Percentiles rank a stretch among this genome's conserved stretches.
Conservation (phyloP, 2,888 invertebrate genomes). For the Ecliptopera silaceata region DNA sequence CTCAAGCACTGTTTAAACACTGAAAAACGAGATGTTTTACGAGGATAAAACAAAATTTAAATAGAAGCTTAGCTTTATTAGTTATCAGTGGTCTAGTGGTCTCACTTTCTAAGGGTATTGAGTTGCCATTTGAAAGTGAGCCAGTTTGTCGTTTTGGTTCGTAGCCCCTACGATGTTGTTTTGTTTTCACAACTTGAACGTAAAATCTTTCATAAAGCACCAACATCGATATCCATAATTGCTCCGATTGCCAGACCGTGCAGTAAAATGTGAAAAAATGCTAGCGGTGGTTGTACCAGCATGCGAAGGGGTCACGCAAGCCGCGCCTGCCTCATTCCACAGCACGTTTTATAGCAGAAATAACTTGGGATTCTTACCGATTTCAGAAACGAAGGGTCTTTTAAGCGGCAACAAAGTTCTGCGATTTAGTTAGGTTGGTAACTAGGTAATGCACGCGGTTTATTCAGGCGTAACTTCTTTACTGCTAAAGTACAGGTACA, state of each 20-base stretch:
- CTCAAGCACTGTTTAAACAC: too few species aligned
- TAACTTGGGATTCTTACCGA: constrained; percentile 47
- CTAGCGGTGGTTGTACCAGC: constrained; percentile 45
- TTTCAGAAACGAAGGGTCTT: constrained; percentile 23
- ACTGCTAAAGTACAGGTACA: too few species aligned
- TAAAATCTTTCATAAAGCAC: constrained; percentile 36
- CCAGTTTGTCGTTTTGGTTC: not conserved
- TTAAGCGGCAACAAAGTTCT: constrained; percentile 6
- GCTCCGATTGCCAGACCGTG: constrained; percentile 42
- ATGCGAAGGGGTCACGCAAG: constrained; percentile 63
- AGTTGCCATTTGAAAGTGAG: not conserved
- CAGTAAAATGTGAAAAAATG: constrained; percentile 57
- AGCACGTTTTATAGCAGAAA: constrained; percentile 48
- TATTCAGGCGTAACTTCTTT: too few species aligned
- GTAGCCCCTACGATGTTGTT: not conserved
- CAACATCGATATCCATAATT: constrained; percentile 59
- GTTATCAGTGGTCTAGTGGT: too few species aligned
- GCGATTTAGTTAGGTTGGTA: not conserved
- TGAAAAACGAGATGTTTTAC: too few species aligned
- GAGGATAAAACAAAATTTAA: too few species aligned
- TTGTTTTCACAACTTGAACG: not conserved
- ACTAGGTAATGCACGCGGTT: not conserved
- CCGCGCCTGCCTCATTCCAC: constrained; percentile 49
- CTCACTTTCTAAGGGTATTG: too few species aligned
- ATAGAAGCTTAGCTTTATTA: too few species aligned